Conservation (phyloP, 2,888 invertebrate species). For the Sinohyriopsis cumingii region DNA sequence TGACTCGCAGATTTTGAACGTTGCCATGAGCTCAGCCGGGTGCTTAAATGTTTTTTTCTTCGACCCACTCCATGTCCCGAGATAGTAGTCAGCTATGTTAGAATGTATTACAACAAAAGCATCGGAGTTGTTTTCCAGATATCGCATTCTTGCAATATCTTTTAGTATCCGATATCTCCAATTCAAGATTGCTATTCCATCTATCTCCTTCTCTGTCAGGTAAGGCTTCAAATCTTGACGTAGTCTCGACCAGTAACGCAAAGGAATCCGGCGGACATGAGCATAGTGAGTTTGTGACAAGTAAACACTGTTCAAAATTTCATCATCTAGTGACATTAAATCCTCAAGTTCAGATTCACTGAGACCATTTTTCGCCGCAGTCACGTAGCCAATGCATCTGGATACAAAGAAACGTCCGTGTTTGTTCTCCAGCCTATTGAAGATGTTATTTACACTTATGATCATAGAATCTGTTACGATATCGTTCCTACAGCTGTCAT, state of each 20-base stretch:
- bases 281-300: conserved; percentile 49
- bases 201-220: conserved; percentile 47
- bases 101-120: conserved; percentile 42
- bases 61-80: conserved; percentile 63
- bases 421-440: conserved; percentile 51
- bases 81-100: conserved; percentile 63
- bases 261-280: conserved; percentile 59
- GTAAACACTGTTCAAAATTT: conserved; percentile 53
- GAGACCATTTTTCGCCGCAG: conserved; percentile 54
- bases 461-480: conserved; percentile 42
- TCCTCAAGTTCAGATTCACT: conserved; percentile 64
- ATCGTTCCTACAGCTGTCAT: conserved; percentile 32
- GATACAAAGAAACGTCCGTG: conserved; percentile 53
- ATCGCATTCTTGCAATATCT: conserved; percentile 47
- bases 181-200: conserved; percentile 52
- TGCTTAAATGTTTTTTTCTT: conserved; percentile 60
- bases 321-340: conserved; percentile 62
- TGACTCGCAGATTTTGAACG: conserved; percentile 32
- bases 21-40: conserved; percentile 37
- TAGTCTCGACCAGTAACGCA: conserved; percentile 51
- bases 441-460: conserved; percentile 51
- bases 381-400: conserved; percentile 55
- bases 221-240: conserved; percentile 50
- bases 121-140: conserved; percentile 22
- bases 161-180: conserved; percentile 64